Conservation (phyloP, 2,113 vertebrate species). For the Mormyrus lacerda region DNA sequence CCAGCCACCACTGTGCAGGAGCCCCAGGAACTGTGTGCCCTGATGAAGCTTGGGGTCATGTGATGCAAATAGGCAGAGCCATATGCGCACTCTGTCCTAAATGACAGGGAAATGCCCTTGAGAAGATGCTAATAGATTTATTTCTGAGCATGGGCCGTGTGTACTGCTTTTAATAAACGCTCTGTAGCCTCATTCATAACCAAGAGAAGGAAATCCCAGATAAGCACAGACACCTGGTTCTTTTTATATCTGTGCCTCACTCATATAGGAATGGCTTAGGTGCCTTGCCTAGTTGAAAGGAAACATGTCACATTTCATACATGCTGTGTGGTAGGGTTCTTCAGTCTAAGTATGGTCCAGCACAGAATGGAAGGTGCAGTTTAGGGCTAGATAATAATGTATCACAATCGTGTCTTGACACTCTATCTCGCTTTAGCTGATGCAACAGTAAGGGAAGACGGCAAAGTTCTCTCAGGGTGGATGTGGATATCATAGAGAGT, state of each 20-base stretch:
- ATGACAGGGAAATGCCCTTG: conserved; percentile 28
- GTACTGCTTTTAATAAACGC: conserved; percentile 17
- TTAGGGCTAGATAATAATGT: not conserved
- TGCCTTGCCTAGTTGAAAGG: not conserved
- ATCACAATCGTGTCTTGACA: not conserved
- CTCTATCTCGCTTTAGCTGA: not conserved
- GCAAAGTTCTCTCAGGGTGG: not conserved
- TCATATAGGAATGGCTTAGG: not conserved
- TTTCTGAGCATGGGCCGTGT: conserved; percentile 24
- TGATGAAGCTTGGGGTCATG: conserved; percentile 26
- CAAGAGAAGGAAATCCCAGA: not conserved
- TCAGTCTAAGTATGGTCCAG: not conserved
- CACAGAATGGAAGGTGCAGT: not conserved
- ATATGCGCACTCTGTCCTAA: conserved; percentile 27
- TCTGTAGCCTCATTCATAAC: conserved; percentile 18
- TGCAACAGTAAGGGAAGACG: not conserved
- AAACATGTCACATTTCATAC: not conserved
- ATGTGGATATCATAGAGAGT: not conserved
- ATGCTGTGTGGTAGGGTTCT: not conserved
- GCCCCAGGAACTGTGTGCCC: conserved; percentile 13
- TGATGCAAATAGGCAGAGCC: conserved; percentile 21
- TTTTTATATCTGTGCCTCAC: not conserved
- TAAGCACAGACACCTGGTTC: not conserved
- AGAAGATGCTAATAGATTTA: conserved; percentile 27
- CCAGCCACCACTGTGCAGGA: not conserved